Evolutionary conservation across 1,140 invertebrate genomes (phyloP).

Genomic region (Bacillus rossius): DNA sequence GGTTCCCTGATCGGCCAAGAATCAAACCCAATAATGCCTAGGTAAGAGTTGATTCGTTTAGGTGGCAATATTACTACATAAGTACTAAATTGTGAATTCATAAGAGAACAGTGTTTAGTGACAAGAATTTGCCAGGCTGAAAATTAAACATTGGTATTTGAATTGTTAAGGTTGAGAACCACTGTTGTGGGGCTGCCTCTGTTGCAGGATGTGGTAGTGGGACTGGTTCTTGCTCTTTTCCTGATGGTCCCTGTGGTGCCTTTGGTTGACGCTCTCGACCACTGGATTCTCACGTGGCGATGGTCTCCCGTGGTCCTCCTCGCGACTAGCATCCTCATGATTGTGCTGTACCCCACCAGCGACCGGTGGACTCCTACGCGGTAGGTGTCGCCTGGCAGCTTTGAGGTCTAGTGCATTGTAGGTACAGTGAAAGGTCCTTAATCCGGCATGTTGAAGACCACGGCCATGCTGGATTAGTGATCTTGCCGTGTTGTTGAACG

Average conservation of each 20-base stretch:
- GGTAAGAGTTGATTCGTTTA: too few species aligned
- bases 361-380: conserved; percentile 78
- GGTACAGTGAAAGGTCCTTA: too few species aligned
- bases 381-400: conserved; percentile 45
- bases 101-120: background rate
- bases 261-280: conserved; percentile 64
- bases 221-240: conserved; percentile 56
- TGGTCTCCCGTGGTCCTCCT: conserved; percentile 62
- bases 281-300: conserved; percentile 59
- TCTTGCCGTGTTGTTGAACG: too few species aligned
- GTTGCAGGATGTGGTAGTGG: conserved; percentile 71
- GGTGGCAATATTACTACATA: too few species aligned
- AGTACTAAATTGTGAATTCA: too few species aligned
- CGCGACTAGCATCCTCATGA: conserved; percentile 54
- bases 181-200: background rate
- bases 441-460: too few species aligned
- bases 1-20: too few species aligned
- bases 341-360: conserved; percentile 66
- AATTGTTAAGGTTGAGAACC: too few species aligned
- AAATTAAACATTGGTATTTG: background rate
- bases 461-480: too few species aligned
- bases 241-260: conserved; percentile 69
- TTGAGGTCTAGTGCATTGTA: too few species aligned
- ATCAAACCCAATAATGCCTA: too few species aligned
- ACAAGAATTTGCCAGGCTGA: too few species aligned